Evolutionary conservation across 2,888 invertebrate species (phyloP).

Genomic region (Argynnis bischoffii): DNA sequence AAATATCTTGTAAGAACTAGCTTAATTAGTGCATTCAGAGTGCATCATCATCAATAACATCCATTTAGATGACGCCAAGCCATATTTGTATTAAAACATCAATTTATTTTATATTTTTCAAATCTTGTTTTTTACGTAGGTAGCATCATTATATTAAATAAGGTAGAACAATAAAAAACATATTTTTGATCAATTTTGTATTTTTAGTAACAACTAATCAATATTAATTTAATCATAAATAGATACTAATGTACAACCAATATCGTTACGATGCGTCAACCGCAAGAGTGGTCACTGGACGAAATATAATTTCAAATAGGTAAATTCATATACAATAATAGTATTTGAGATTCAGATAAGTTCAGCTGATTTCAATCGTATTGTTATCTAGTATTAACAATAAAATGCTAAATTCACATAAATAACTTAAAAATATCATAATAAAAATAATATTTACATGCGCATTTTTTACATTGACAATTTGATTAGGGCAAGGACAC

Average conservation of each 20-base stretch:
- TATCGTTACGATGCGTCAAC: slow-evolving; percentile 66
- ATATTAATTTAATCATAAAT: slow-evolving; percentile 76
- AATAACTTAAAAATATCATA: slow-evolving; percentile 73
- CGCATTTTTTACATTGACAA: slow-evolving; percentile 61
- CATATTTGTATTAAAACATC: background rate
- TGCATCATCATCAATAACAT: slow-evolving; percentile 9
- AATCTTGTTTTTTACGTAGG: background rate
- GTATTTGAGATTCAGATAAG: slow-evolving; percentile 77
- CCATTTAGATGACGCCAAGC: background rate
- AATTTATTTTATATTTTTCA: slow-evolving; percentile 7
- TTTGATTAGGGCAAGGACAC: slow-evolving; percentile 50
- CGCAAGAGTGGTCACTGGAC: slow-evolving; percentile 69
- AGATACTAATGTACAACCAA: slow-evolving; percentile 78
- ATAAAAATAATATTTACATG: slow-evolving; percentile 72
- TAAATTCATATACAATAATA: slow-evolving; percentile 69
- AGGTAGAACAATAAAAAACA: slow-evolving; percentile 38
- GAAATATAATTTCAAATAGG: slow-evolving; percentile 74
- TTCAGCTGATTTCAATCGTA: slow-evolving; percentile 78
- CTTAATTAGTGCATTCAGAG: slow-evolving; percentile 17
- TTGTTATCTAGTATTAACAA: slow-evolving; percentile 49
- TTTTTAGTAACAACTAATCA: slow-evolving; percentile 83
- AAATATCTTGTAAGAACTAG: slow-evolving; percentile 11
- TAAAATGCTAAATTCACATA: slow-evolving; percentile 74
- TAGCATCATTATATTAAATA: background rate
- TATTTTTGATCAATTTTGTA: slow-evolving; percentile 75